A percentile compares a stretch with the other conserved stretches of the same genome.
phyloP scores from a whole-genome alignment of 2,888 invertebrate genomes.

The Chloromyia formosa region DNA sequence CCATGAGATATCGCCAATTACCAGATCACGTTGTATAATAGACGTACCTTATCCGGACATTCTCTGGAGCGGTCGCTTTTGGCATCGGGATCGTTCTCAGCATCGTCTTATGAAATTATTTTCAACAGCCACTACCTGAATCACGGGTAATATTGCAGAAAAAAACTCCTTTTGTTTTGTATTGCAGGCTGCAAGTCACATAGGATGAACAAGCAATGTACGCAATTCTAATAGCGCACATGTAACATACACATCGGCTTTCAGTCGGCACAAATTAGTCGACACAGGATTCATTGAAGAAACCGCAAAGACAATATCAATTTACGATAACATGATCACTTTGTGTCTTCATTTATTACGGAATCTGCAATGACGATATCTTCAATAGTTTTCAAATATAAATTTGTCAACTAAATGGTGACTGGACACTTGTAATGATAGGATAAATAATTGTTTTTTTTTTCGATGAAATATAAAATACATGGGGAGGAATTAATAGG shows the following conservation, averaged over 20 bases:
- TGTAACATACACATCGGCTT: neutral
- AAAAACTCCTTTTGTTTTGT: constrained; percentile 14
- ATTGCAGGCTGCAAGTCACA: neutral
- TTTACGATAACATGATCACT: constrained; percentile 40
- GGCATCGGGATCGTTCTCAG: constrained; percentile 25
- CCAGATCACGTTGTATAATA: constrained; percentile 33
- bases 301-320: constrained; percentile 31
- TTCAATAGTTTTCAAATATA: neutral
- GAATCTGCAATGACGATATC: neutral
- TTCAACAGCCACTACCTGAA: constrained; percentile 20
- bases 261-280: constrained; percentile 34
- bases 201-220: neutral
- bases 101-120: constrained; percentile 37
- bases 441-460: too few species aligned
- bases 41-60: constrained; percentile 14
- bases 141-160: neutral
- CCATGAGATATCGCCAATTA: constrained; percentile 40
- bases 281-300: constrained; percentile 18
- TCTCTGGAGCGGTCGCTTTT: neutral
- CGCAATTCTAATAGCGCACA: constrained; percentile 29
- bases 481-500: too few species aligned
- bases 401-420: too few species aligned
- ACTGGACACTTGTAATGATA: too few species aligned
- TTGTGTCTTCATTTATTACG: constrained; percentile 41
- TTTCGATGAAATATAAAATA: too few species aligned